These are phyloP conservation scores for Cantharis rustica DNA, from an alignment of 2,888 invertebrate species.

Conservation along the genomic window DNA sequence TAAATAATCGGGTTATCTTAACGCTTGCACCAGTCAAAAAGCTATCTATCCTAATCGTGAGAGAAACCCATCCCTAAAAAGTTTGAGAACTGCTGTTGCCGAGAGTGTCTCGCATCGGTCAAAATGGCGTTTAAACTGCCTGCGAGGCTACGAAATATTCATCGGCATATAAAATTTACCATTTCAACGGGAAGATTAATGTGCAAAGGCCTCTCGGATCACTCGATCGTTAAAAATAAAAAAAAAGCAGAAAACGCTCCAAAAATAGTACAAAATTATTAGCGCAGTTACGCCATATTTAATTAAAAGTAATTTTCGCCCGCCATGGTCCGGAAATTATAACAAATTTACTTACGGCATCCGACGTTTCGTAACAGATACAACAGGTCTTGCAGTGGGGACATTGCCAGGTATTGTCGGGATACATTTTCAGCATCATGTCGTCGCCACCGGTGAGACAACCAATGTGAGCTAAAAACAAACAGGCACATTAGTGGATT, in stretches of 20 bases:
- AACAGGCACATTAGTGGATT: neutral
- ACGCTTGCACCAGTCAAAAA: no score
- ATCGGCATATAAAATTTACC: neutral
- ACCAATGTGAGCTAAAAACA: slow-evolving; percentile 65
- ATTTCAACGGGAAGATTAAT: neutral
- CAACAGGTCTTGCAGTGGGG: slow-evolving; percentile 88
- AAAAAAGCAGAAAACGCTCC: neutral
- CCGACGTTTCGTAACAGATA: slow-evolving; percentile 77
- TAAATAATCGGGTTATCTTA: no score
- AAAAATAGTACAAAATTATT: neutral
- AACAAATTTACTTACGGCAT: slow-evolving; percentile 65
- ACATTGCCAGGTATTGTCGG: slow-evolving; percentile 83
- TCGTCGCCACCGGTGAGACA: slow-evolving; percentile 73
- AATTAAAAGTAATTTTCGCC: neutral
- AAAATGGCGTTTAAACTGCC: neutral
- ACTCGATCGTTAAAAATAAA: neutral
- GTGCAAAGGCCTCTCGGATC: no score
- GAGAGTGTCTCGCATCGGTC: neutral
- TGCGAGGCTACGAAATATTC: neutral
- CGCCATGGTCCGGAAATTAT: neutral
- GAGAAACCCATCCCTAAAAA: no score
- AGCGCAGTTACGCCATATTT: neutral
- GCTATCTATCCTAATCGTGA: no score
- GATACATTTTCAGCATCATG: slow-evolving; percentile 66
- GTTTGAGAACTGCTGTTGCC: neutral